Evolutionary conservation across 37 sponge, comb jelly and placozoan species (phyloP), one percentile per base, ranked within the genome.

Genomic region (Diacarnus erythraeanus): DNA sequence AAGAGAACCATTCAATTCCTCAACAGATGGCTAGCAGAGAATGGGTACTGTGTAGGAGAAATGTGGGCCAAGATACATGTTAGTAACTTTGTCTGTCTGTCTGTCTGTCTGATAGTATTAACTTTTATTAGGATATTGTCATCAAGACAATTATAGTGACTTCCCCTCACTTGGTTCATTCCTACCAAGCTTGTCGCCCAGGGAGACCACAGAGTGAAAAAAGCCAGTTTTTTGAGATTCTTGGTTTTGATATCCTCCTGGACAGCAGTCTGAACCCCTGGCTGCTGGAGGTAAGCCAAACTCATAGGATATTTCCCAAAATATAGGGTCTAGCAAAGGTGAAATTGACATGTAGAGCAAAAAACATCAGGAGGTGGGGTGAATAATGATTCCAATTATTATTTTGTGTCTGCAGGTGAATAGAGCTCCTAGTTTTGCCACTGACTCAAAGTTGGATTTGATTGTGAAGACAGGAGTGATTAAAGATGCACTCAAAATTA

Each of bases 211-310:
- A 69, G 15, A 66, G 56, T 20, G 79, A 56, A 5, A 75, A 76
- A 57, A 77, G 93, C 72, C 86, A 86, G 47, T 93, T 83, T 56
- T 95, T 95, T 84, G 96, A 95, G 60, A 72, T 95, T 58, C 88
- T 95, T 12, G 96, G 96, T 30, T 91, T 95, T 83, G 96, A 95
- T 69, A 84, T 95, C 57, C 73, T 95, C 33, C 59, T 95, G 9
- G 96, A 95, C 59, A 33, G 80, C 10, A 77, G 61, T 37, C 78
- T 91, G 17, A 82, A 86, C 35, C 93, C 96, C 57, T 95, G 93
- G 93, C 81, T 95, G 31, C 80, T 95, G n/a, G 96, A 95, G 87
- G 95, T 95, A 23, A 82, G 6, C 69, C 12, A 61, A 12, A 23
- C 9, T 61, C 20, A 61, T 61, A 61, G 57, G 18, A 12, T 54